A percentile compares a stretch with the other conserved stretches of the same genome.
Evolutionary conservation across 2,888 invertebrate genomes (phyloP).

Genomic region (Selenia dentaria): DNA sequence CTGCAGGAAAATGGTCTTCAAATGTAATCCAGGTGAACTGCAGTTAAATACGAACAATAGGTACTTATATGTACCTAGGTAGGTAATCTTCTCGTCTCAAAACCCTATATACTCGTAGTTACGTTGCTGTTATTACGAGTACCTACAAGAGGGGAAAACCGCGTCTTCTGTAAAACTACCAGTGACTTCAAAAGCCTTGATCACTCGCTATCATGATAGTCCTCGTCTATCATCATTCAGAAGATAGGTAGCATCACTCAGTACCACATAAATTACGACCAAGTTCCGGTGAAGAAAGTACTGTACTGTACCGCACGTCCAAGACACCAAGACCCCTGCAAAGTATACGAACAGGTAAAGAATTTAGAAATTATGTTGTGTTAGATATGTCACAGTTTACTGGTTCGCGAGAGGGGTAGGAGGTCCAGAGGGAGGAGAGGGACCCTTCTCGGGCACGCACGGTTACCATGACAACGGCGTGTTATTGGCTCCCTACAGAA

Average conservation of each 20-base stretch:
- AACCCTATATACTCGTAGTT: too few relatives aligned
- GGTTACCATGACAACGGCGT: conserved; percentile 73
- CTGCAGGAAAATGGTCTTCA: too few relatives aligned
- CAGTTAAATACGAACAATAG: too few relatives aligned
- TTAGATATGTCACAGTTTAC: conserved; percentile 59
- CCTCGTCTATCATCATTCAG: conserved; percentile 17
- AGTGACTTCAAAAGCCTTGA: too few relatives aligned
- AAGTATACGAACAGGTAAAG: conserved; percentile 14
- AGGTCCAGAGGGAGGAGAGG: conserved; percentile 50
- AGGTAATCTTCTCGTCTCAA: too few relatives aligned
- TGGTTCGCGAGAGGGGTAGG: conserved; percentile 60
- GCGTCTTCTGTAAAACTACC: too few relatives aligned
- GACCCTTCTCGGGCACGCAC: conserved; percentile 62
- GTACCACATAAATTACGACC: conserved; percentile 29
- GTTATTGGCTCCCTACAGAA: conserved; percentile 77
- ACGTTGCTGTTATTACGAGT: too few relatives aligned
- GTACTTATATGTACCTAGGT: too few relatives aligned
- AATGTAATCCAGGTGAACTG: too few relatives aligned
- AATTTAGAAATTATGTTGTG: conserved; percentile 36
- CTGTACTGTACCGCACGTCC: conserved; percentile 8
- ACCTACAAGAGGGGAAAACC: too few relatives aligned
- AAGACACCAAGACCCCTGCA: conserved; percentile 12
- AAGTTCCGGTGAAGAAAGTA: conserved; percentile 23
- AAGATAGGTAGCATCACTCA: conserved; percentile 22
- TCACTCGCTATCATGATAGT: too few relatives aligned